Evolutionary conservation across 1,140 invertebrate species (phyloP).

Genomic region (Cephus cinctus): DNA sequence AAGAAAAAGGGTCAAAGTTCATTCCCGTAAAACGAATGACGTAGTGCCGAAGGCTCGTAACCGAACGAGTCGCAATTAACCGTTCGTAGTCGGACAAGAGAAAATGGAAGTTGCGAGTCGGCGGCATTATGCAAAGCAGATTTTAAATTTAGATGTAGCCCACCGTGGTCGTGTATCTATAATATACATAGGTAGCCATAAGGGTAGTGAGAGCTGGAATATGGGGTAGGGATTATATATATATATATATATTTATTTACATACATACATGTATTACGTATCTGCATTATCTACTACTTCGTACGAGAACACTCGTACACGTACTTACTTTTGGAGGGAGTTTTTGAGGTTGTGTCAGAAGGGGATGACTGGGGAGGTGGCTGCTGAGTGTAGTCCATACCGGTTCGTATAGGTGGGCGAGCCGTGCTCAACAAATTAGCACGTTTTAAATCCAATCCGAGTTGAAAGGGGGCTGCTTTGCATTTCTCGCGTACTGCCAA

Average conservation of each 20-base stretch:
- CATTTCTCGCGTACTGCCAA: constrained; percentile 45
- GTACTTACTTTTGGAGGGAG: no score
- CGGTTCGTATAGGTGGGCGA: background rate
- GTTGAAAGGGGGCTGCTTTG: constrained; percentile 45
- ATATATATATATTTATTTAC: no score
- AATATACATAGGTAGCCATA: no score
- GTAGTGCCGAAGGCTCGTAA: constrained; percentile 46
- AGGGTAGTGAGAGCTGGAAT: no score
- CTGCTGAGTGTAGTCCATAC: background rate
- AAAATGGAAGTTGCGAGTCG: constrained; percentile 31
- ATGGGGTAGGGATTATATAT: no score
- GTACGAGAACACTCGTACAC: no score
- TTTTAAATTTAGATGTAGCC: constrained; percentile 56
- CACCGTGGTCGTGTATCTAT: no score
- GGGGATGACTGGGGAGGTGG: constrained; percentile 18
- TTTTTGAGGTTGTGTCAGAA: constrained; percentile 2
- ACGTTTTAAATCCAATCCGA: constrained; percentile 53
- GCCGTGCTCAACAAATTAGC: constrained; percentile 48
- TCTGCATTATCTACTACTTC: no score
- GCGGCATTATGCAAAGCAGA: constrained; percentile 54
- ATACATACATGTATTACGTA: no score
- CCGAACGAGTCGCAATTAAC: constrained; percentile 52
- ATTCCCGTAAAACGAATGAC: no score
- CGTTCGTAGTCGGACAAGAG: constrained; percentile 30
- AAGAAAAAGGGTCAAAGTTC: no score